Evolutionary conservation across 2,113 vertebrate genomes (phyloP).

Genomic region (Pandion haliaetus): DNA sequence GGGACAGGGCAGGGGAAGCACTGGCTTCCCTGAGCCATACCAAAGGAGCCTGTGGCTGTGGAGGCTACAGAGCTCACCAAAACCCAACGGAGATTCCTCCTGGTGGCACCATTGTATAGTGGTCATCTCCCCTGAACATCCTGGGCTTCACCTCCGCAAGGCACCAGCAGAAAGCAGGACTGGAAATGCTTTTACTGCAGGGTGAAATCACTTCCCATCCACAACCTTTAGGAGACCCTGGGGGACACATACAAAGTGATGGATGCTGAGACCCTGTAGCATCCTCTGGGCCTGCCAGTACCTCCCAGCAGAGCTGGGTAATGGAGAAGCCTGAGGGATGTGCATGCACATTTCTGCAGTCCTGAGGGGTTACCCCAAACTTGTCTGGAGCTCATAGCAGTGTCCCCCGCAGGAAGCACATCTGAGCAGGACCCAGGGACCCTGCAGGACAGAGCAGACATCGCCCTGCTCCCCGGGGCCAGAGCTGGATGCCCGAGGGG

Average conservation of each 20-base stretch:
- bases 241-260: background rate
- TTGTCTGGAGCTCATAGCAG: background rate
- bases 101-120: too few species aligned
- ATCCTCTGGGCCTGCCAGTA: background rate
- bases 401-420: accelerated
- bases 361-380: background rate
- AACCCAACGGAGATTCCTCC: background rate
- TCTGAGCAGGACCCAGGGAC: background rate
- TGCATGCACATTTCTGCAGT: background rate
- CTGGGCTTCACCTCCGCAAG: background rate
- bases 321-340: background rate
- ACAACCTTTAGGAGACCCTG: background rate
- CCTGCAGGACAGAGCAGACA: background rate
- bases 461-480: background rate
- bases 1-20: background rate
- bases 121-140: accelerated
- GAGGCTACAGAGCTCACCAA: background rate
- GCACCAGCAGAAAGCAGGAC: background rate
- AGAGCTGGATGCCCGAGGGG: background rate
- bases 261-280: background rate
- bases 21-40: background rate
- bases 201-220: background rate
- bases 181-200: background rate
- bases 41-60: background rate
- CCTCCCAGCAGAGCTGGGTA: background rate